phyloP scores from a whole-genome alignment of 2,888 invertebrate species.

The Noctua janthina region DNA sequence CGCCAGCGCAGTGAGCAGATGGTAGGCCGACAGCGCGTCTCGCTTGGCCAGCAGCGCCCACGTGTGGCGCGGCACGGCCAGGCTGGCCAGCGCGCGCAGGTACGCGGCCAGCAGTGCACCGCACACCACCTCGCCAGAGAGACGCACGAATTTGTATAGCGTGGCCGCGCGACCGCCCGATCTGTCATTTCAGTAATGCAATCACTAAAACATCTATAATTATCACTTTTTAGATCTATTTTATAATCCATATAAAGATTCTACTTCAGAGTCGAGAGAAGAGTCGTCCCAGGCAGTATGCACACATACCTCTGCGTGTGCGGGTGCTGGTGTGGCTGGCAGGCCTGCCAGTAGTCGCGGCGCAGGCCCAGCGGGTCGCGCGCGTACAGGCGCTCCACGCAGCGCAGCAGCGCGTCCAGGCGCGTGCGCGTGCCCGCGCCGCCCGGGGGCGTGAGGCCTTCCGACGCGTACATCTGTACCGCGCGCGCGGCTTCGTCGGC shows the following conservation, averaged over 20 bases:
- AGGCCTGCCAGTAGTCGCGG: conserved; percentile 95
- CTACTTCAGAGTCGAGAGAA: background rate
- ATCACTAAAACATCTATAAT: background rate
- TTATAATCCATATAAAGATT: background rate
- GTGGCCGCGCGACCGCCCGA: conserved; percentile 92
- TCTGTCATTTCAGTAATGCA: conserved; percentile 20
- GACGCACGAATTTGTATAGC: conserved; percentile 96
- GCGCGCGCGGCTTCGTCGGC: conserved; percentile 97
- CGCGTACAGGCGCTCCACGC: conserved; percentile 94
- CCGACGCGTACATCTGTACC: conserved; percentile 93
- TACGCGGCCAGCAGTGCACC: conserved; percentile 96
- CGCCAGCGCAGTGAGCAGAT: conserved; percentile 90
- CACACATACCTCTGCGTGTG: conserved; percentile 61
- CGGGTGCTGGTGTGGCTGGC: conserved; percentile 79
- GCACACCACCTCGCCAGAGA: conserved; percentile 96
- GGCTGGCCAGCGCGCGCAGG: conserved; percentile 95
- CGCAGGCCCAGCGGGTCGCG: conserved; percentile 94
- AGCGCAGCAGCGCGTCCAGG: conserved; percentile 95
- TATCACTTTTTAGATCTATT: too few relatives aligned
- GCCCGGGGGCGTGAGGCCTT: conserved; percentile 94
- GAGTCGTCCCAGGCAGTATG: background rate
- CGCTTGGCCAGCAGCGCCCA: conserved; percentile 90
- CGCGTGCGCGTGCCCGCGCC: conserved; percentile 90
- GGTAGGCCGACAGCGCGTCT: conserved; percentile 78
- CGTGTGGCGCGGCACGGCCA: conserved; percentile 94